phyloP scores from a whole-genome alignment of 2,113 vertebrate genomes.

The Euleptes europaea region DNA sequence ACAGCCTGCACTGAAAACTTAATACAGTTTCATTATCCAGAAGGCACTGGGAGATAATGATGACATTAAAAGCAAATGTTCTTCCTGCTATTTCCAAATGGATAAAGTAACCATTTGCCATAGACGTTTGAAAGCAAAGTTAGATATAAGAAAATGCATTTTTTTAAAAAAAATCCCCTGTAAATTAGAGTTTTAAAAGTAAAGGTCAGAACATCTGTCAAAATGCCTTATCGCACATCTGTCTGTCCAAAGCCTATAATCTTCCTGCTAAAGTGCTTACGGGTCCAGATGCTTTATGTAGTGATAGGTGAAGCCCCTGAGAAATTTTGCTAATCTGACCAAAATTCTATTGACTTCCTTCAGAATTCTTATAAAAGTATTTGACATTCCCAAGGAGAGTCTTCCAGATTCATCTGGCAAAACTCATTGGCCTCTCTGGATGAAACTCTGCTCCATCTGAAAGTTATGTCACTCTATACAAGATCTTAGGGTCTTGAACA shows the following conservation, averaged over 20 bases:
- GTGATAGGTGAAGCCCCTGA: not conserved
- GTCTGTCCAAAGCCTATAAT: not conserved
- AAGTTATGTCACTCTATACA: not conserved
- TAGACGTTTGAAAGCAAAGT: not conserved
- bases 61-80: slow-evolving; percentile 20
- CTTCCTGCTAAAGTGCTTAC: not conserved
- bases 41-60: slow-evolving; percentile 1
- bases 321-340: not conserved
- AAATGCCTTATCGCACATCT: not conserved
- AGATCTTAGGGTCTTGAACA: not conserved
- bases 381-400: not conserved
- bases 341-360: not conserved
- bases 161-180: not conserved
- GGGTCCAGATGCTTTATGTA: not conserved
- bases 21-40: slow-evolving; percentile 13
- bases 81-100: not conserved
- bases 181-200: not conserved
- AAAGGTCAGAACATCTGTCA: slow-evolving; percentile 1
- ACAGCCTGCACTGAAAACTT: not conserved
- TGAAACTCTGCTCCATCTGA: not conserved
- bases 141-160: not conserved
- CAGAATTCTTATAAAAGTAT: not conserved
- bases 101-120: not conserved
- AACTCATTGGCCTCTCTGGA: no score
- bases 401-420: not conserved